Conservation (phyloP, 2,113 vertebrate species). For the Microtus oregoni region DNA sequence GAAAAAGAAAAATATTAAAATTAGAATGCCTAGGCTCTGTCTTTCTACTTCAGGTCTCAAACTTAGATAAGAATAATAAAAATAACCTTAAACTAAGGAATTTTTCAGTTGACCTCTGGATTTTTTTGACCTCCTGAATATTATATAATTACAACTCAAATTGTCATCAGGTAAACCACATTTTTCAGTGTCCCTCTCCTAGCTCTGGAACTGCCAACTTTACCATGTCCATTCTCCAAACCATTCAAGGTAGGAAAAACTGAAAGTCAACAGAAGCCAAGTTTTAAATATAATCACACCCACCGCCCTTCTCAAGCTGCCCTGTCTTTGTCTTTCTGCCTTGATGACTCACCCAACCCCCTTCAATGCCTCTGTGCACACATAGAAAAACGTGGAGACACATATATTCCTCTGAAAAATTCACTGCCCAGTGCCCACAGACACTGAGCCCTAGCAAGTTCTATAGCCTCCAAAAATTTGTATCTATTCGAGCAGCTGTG, state of each 20-base stretch:
- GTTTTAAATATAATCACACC: slow-evolving; percentile 12
- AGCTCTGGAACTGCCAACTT: not conserved
- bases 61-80: not conserved
- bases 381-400: no score
- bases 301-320: not conserved
- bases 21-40: slow-evolving; percentile 11
- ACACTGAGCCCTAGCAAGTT: slow-evolving; percentile 17
- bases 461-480: slow-evolving; percentile 48
- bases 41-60: slow-evolving; percentile 33
- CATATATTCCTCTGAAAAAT: slow-evolving; percentile 32
- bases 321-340: not conserved
- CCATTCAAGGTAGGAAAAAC: not conserved
- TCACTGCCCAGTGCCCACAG: not conserved
- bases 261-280: slow-evolving; percentile 28
- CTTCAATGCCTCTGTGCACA: not conserved
- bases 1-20: slow-evolving; percentile 44
- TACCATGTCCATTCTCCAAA: not conserved
- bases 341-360: not conserved
- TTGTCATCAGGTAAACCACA: not conserved
- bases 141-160: slow-evolving; percentile 39
- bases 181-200: not conserved
- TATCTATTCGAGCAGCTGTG: not conserved
- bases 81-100: not conserved
- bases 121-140: slow-evolving; percentile 18
- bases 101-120: slow-evolving; percentile 31